phyloP scores from a whole-genome alignment of 2,113 vertebrate species.

The Lampris megalopsis region DNA sequence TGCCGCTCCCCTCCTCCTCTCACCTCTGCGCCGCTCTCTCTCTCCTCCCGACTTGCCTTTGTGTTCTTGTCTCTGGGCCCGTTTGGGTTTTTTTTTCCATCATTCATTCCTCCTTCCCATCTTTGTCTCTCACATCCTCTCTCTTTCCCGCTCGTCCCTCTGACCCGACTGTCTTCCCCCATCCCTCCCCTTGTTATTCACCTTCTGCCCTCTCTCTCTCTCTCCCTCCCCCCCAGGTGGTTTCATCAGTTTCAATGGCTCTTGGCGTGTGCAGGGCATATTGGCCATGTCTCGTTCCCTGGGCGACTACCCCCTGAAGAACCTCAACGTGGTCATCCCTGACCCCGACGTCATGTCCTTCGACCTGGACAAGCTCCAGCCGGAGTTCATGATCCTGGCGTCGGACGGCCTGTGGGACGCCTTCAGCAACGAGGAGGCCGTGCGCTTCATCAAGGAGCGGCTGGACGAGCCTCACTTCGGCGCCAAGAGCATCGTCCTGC shows the following conservation, averaged over 20 bases:
- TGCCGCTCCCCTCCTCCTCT: slow-evolving; percentile 15
- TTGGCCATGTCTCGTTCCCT: slow-evolving; percentile 98
- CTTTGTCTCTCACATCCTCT: background rate
- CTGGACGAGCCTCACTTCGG: slow-evolving; percentile 97
- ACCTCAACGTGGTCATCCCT: slow-evolving; percentile 94
- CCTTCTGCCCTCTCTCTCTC: background rate
- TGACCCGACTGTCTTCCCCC: background rate
- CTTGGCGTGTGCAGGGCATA: slow-evolving; percentile 98
- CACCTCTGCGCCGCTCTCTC: slow-evolving; percentile 1
- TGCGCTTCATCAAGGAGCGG: slow-evolving; percentile 95
- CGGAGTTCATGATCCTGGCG: slow-evolving; percentile 98
- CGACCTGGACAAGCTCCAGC: slow-evolving; percentile 97
- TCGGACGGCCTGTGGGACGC: slow-evolving; percentile 98
- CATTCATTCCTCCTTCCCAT: background rate
- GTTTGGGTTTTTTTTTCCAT: too few species aligned
- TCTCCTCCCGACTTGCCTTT: background rate
- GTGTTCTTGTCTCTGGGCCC: background rate
- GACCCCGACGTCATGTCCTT: slow-evolving; percentile 96
- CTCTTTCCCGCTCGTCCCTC: background rate
- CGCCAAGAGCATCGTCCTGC: slow-evolving; percentile 97
- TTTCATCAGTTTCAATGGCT: slow-evolving; percentile 99
- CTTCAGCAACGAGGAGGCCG: slow-evolving; percentile 98
- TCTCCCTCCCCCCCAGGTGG: slow-evolving; percentile 83
- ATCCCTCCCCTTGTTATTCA: background rate
- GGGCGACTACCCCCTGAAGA: slow-evolving; percentile 97